These are phyloP conservation scores for Rhingia campestris DNA, from an alignment of 2,888 invertebrate species.

Conservation along the genomic window DNA sequence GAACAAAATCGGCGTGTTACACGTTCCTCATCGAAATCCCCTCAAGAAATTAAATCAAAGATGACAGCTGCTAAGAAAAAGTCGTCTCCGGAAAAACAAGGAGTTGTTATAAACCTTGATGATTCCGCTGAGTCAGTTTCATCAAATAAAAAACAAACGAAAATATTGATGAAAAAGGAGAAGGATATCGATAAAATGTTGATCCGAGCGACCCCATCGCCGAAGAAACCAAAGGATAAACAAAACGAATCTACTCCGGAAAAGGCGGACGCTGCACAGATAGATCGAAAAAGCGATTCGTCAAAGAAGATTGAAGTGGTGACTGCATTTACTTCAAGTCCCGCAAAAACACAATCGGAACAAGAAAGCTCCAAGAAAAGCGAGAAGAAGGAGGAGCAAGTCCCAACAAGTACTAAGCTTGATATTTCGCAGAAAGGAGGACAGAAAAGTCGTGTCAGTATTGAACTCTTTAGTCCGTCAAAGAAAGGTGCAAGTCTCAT, in stretches of 20 bases:
- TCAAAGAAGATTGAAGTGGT: too few relatives aligned
- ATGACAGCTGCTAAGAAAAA: neutral
- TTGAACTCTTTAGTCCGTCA: slow-evolving; percentile 23
- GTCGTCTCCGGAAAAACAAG: slow-evolving; percentile 23
- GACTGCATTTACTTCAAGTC: neutral
- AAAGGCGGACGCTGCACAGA: too few relatives aligned
- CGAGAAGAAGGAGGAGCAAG: neutral
- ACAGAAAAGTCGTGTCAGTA: neutral
- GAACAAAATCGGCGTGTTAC: slow-evolving; percentile 39
- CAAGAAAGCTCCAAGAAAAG: neutral
- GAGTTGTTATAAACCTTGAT: neutral
- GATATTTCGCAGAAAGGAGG: neutral
- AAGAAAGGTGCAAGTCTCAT: neutral
- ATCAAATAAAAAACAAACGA: slow-evolving; percentile 22
- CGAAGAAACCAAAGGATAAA: neutral
- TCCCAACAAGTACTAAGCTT: neutral
- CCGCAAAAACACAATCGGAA: neutral
- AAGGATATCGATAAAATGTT: slow-evolving; percentile 15
- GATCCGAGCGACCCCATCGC: neutral
- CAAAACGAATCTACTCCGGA: neutral
- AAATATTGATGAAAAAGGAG: slow-evolving; percentile 49
- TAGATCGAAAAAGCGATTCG: too few relatives aligned
- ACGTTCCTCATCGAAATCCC: slow-evolving; percentile 75
- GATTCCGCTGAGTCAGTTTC: slow-evolving; percentile 3
- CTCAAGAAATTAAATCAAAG: slow-evolving; percentile 42